Evolutionary conservation across 1,140 invertebrate species (phyloP), one percentile per base, ranked within the genome.

Genomic region (Apis dorsata): DNA sequence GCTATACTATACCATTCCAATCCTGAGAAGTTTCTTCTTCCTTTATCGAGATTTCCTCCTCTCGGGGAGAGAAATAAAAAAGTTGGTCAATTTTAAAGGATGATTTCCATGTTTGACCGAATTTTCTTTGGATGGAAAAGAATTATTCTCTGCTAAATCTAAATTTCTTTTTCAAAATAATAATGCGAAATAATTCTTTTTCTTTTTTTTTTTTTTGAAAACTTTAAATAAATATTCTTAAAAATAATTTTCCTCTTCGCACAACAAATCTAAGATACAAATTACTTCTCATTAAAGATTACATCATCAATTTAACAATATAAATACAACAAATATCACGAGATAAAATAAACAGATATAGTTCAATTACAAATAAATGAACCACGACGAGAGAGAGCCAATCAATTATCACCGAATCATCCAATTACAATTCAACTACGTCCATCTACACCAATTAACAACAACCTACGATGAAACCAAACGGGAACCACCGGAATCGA

Each of bases 381-480:
- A 12, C 59, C 59, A n/a, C 15, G 15, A 55, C 13, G 9, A 55
- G 53, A 3, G 24, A 63, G n/a, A 63, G 4, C 12, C 21, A 24
- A 10, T 44, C 68, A 51, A 71, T 71, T 49, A 5, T 44, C 10
- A 13, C 15, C 49, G 19, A 19, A 28, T n/a, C 13, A n/a, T 17
- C 69, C 69, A 71, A 71, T 34, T 21, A 53, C 69, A 24, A 17
- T 71, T 4, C 10, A 19, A 19, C 44, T 53, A 44, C 8, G 69
- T 53, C 69, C 24, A 24, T 53, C n/a, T 24, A 17, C 15, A 8
- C 69, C 69, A 71, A 70, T 70, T 68, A 68, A 68, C 65, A 34
- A 68, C 28, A 15, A 34, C 8, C 10, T 19, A 3, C 34, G 13
- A 49, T 21, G 17, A 21, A n/a, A 69, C 34, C 66, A 19, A 69